Conservation (phyloP, 2,888 invertebrate species). For the Agonopterix arenella region DNA sequence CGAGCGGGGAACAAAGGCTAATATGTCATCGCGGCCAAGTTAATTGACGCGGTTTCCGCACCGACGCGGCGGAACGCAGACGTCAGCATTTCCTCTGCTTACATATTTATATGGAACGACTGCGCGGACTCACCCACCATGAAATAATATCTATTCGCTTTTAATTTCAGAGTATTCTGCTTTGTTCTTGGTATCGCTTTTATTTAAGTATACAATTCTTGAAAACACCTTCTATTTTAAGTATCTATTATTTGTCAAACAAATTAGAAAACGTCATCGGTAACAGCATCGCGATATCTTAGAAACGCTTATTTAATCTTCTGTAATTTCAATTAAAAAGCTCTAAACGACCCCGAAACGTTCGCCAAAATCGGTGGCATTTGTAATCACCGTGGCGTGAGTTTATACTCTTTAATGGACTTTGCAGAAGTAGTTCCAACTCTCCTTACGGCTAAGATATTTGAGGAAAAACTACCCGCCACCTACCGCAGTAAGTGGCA, state of each 20-base stretch:
- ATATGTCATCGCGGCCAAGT: conserved; percentile 72
- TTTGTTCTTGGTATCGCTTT: no score
- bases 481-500: conserved; percentile 65
- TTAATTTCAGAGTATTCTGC: conserved; percentile 18
- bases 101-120: conserved; percentile 61
- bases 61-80: conserved; percentile 66
- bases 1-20: conserved; percentile 63
- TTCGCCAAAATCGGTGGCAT: conserved; percentile 65
- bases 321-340: conserved; percentile 64
- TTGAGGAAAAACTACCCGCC: conserved; percentile 71
- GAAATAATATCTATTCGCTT: conserved; percentile 31
- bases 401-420: conserved; percentile 75
- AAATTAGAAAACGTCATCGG: no score
- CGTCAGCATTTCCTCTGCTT: conserved; percentile 66
- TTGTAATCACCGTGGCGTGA: conserved; percentile 67
- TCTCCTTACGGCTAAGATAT: conserved; percentile 74
- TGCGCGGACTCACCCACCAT: conserved; percentile 27
- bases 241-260: no score
- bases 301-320: conserved; percentile 26
- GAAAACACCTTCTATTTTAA: no score
- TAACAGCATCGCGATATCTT: not conserved
- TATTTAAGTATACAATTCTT: no score
- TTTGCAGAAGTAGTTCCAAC: conserved; percentile 72
- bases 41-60: conserved; percentile 76
- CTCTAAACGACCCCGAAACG: conserved; percentile 60